A percentile compares a stretch with the other conserved stretches of the same genome.
These are phyloP conservation scores for Tribolium freemani DNA, from an alignment of 2,888 invertebrate genomes.

Conservation along the genomic window DNA sequence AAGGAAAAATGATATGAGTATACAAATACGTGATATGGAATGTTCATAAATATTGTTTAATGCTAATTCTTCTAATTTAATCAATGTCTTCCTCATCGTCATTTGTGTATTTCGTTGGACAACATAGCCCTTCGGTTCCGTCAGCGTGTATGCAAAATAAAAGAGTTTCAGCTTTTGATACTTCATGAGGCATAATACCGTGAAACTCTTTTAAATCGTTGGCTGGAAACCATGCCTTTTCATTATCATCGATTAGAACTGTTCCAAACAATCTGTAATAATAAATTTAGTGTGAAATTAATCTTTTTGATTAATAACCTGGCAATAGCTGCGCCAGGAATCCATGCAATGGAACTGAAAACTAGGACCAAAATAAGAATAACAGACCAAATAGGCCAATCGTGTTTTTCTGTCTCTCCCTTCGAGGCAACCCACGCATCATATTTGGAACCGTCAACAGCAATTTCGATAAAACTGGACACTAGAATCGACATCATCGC, in stretches of 20 bases:
- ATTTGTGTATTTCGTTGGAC: constrained; percentile 74
- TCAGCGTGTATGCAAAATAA: constrained; percentile 89
- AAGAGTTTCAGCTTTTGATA: constrained; percentile 81
- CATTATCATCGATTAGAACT: constrained; percentile 87
- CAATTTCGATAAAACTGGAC: constrained; percentile 86
- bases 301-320: constrained; percentile 71
- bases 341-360: constrained; percentile 88
- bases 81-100: constrained; percentile 67
- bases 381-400: constrained; percentile 92
- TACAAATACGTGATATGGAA: constrained; percentile 30
- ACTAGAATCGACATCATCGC: constrained; percentile 90
- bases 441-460: constrained; percentile 86
- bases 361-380: constrained; percentile 81
- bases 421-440: constrained; percentile 84
- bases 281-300: not conserved
- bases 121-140: constrained; percentile 87
- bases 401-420: constrained; percentile 80
- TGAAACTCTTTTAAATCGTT: constrained; percentile 91
- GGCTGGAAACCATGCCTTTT: constrained; percentile 93
- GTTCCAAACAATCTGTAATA: constrained; percentile 79
- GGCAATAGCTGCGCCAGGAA: constrained; percentile 85
- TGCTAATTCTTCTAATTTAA: not conserved
- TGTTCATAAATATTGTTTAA: not conserved
- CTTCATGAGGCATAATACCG: constrained; percentile 87
- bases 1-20: constrained; percentile 8